Evolutionary conservation across 1,140 invertebrate species (phyloP).

Genomic region (Stegodyphus dumicola): DNA sequence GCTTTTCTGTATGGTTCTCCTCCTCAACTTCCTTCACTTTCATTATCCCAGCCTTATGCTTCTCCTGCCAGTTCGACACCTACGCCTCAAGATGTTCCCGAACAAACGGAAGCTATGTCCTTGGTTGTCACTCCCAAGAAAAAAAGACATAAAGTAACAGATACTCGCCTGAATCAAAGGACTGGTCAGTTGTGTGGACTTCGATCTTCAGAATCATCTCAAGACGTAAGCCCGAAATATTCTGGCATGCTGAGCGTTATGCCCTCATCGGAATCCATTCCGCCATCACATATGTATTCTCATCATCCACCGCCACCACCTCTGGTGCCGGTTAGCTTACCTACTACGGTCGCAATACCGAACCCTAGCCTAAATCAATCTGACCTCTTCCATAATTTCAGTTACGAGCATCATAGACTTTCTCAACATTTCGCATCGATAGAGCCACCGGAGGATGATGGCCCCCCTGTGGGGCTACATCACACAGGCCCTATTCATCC

Average conservation of each 20-base stretch:
- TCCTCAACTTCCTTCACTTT: conserved; percentile 37
- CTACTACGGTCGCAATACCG: conserved; percentile 93
- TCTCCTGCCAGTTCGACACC: conserved; percentile 18
- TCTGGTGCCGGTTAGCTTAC: conserved; percentile 86
- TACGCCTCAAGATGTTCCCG: conserved; percentile 70
- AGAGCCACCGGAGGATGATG: conserved; percentile 58
- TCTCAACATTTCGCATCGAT: conserved; percentile 69
- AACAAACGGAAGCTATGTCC: conserved; percentile 92
- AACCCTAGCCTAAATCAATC: conserved; percentile 95
- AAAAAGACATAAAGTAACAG: conserved; percentile 95
- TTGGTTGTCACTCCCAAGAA: conserved; percentile 94
- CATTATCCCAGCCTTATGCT: conserved; percentile 20
- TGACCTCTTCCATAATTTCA: conserved; percentile 77
- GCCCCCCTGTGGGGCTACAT: conserved; percentile 41
- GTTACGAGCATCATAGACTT: conserved; percentile 65
- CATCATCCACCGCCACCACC: conserved; percentile 74
- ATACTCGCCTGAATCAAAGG: conserved; percentile 89
- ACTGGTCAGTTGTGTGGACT: background rate
- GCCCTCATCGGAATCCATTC: conserved; percentile 73
- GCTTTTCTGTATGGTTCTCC: conserved; percentile 67
- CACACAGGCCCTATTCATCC: conserved; percentile 59
- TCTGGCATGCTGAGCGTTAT: conserved; percentile 17
- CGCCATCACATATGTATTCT: conserved; percentile 16
- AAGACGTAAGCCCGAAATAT: conserved; percentile 65
- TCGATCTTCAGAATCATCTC: conserved; percentile 23